Percentiles rank a stretch among this genome's conserved stretches.
Evolutionary conservation across 2,797 vertebrate genomes (phyloP).

Genomic region (Poliocrania exsul): DNA sequence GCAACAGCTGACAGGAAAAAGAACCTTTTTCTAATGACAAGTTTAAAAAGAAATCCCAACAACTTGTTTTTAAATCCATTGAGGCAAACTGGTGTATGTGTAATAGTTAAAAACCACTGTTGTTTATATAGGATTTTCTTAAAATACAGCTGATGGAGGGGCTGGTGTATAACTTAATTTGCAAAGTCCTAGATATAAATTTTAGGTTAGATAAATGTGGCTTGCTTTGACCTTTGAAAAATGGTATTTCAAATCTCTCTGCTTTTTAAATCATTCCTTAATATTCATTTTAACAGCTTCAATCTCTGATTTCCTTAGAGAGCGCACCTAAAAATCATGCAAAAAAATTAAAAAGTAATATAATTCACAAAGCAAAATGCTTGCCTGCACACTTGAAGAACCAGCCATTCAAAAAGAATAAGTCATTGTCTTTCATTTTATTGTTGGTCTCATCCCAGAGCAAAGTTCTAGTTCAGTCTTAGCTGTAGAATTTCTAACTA

Average conservation of each 20-base stretch:
- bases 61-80: constrained; percentile 43
- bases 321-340: background rate
- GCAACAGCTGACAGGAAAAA: background rate
- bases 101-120: background rate
- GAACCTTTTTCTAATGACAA: background rate
- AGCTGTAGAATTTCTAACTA: background rate
- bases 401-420: background rate
- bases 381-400: background rate
- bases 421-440: background rate
- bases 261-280: background rate
- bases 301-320: background rate
- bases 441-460: background rate
- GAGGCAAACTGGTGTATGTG: background rate
- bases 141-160: background rate
- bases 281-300: background rate
- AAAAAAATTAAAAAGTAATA: background rate
- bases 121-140: constrained; percentile 10
- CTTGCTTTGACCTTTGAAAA: constrained; percentile 30
- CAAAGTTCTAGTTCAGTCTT: background rate
- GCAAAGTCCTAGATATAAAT: background rate
- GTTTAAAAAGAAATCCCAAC: background rate
- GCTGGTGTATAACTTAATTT: background rate
- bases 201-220: background rate
- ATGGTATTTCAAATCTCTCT: background rate
- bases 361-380: background rate